A percentile compares a stretch with the other conserved stretches of the same genome.
These are phyloP conservation scores for Orthonyx spaldingii DNA, from an alignment of 2,113 vertebrate species.

Conservation along the genomic window DNA sequence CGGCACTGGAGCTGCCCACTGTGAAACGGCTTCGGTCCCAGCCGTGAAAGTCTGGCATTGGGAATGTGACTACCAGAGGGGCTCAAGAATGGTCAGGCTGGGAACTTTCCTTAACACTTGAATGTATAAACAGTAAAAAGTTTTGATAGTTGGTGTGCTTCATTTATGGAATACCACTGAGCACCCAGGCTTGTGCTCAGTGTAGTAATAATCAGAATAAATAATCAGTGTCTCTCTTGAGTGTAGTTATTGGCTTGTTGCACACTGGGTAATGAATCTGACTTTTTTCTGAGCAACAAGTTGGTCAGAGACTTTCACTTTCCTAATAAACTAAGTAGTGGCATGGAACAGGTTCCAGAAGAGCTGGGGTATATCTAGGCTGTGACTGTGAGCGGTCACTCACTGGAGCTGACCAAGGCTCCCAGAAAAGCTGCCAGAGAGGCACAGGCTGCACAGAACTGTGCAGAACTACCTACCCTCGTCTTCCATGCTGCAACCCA, in stretches of 20 bases:
- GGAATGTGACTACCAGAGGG: not conserved
- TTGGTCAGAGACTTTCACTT: not conserved
- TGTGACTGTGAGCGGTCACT: not conserved
- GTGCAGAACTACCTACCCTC: fast-evolving
- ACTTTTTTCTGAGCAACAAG: not conserved
- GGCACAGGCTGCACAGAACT: fast-evolving
- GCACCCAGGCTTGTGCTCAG: not conserved
- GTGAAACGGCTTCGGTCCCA: not conserved
- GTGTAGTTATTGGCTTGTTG: not conserved
- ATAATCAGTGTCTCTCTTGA: not conserved
- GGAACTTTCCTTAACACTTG: not conserved
- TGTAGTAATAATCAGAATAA: not conserved
- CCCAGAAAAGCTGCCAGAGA: not conserved
- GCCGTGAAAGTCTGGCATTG: not conserved
- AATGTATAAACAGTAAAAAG: not conserved
- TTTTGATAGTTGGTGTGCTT: not conserved
- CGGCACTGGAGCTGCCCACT: fast-evolving
- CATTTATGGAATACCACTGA: not conserved
- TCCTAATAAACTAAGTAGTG: not conserved
- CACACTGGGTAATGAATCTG: fast-evolving
- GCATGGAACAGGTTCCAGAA: not conserved
- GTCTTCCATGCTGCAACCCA: not conserved
- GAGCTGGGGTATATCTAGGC: not conserved
- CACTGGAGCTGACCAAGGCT: fast-evolving
- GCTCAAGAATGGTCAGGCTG: not conserved